Conservation (phyloP, 2,797 vertebrate species). For the Onychomys leucogaster region DNA sequence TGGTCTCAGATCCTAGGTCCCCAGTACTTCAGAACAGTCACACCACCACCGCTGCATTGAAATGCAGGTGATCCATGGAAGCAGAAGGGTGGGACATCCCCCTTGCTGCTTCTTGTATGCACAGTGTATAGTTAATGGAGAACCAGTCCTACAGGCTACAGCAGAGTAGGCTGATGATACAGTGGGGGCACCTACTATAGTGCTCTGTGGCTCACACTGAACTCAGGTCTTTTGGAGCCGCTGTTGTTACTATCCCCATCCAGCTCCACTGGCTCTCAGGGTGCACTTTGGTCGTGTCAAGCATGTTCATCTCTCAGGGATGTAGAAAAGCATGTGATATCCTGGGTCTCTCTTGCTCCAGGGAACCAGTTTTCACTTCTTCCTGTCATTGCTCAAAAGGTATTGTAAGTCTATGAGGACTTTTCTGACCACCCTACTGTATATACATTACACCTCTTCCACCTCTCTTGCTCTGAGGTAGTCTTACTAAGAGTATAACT, state of each 20-base stretch:
- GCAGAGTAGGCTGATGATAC: neutral
- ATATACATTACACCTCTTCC: neutral
- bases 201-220: neutral
- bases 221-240: neutral
- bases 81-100: neutral
- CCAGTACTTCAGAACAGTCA: neutral
- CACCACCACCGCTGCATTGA: neutral
- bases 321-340: neutral
- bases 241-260: neutral
- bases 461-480: too few relatives aligned
- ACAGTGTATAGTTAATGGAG: slow-evolving; percentile 37
- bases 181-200: neutral
- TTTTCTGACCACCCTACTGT: neutral
- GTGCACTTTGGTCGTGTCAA: neutral
- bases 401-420: neutral
- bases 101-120: neutral
- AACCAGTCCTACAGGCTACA: neutral
- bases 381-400: slow-evolving; percentile 20
- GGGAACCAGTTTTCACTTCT: neutral
- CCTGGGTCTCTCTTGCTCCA: neutral
- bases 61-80: neutral
- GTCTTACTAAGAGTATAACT: neutral
- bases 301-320: neutral
- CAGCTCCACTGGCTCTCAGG: neutral
- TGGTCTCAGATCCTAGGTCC: neutral